phyloP scores from a whole-genome alignment of 2,888 invertebrate genomes.

The Ecdyonurus torrentis region DNA sequence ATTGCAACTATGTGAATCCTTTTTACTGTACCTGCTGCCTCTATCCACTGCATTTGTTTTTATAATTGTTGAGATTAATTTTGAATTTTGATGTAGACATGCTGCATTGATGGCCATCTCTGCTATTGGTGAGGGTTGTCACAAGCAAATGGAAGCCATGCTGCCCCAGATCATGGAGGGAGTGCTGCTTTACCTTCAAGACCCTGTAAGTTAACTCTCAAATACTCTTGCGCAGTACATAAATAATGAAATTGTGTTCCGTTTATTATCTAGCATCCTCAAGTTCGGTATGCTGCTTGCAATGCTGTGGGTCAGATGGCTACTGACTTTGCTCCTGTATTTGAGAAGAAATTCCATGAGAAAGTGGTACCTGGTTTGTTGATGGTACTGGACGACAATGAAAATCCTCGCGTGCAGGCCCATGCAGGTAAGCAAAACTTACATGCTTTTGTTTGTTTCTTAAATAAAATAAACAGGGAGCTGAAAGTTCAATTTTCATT shows the following conservation, averaged over 20 bases:
- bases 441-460: too few relatives aligned
- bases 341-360: conserved; percentile 96
- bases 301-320: conserved; percentile 99
- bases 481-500: too few relatives aligned
- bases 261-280: conserved; percentile 47
- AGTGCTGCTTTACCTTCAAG: conserved; percentile 68
- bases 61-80: conserved; percentile 2
- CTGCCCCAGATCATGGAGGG: conserved; percentile 86
- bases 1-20: neutral
- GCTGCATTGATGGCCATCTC: conserved; percentile 98
- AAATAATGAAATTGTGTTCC: neutral
- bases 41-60: neutral
- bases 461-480: too few relatives aligned
- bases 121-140: conserved; percentile 96
- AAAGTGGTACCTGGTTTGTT: conserved; percentile 86
- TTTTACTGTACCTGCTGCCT: neutral
- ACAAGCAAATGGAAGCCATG: conserved; percentile 93
- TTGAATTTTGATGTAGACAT: conserved; percentile 35
- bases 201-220: conserved; percentile 42
- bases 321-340: conserved; percentile 90
- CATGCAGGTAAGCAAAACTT: conserved; percentile 40
- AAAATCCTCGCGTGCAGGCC: conserved; percentile 85
- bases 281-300: conserved; percentile 93
- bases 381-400: conserved; percentile 73
- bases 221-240: neutral